Evolutionary conservation across 2,888 invertebrate species (phyloP), one percentile per base, ranked within the genome.

Genomic region (Pollenia labialis): DNA sequence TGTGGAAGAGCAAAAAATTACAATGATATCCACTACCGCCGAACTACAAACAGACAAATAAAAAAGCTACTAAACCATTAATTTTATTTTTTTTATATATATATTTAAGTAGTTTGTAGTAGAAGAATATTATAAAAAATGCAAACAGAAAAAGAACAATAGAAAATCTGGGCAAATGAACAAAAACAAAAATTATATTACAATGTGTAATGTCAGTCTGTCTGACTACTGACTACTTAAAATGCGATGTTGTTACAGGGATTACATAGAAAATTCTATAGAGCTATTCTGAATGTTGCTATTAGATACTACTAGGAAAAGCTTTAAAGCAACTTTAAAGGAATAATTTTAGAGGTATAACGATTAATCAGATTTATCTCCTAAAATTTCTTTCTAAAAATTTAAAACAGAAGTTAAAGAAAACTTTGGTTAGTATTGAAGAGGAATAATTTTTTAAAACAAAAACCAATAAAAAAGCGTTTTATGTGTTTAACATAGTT

Each of bases 11-110:
- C 42, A 68, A 64, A 40, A 54, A 16, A 56, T 48, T 1, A 7
- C 18, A 62, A 72, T n/a, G 9, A 58, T 66, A 32, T 12, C 52
- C 46, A 12, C 50, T 56, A 3, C 40, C n/a, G 58, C 56, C 44
- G 77, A 72, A 64, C 76, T 48, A 40, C 14, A 62, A 71, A 42
- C 10, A 40, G 16, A 23, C 42, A 46, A 23, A 69, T 58, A 23
- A 58, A 52, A 84, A 72, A 66, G 50, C 66, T 74, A 60, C 58
- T 52, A 72, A 52, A 58, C 58, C 48, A 79, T 84, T 84, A 66
- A 66, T 79, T 84, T 74, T 46, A 74, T 72, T 74, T 14, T 75
- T 62, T 75, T 75, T 62, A 4, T 4, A 62, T 56, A 40, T 23
- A 23, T 23, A 23, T 23, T 23, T 23, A 23, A 64, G 62, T 8